Percentiles rank a stretch among this genome's conserved stretches.
phyloP scores from a whole-genome alignment of 1,140 invertebrate species.

The Pogonomyrmex californicus region DNA sequence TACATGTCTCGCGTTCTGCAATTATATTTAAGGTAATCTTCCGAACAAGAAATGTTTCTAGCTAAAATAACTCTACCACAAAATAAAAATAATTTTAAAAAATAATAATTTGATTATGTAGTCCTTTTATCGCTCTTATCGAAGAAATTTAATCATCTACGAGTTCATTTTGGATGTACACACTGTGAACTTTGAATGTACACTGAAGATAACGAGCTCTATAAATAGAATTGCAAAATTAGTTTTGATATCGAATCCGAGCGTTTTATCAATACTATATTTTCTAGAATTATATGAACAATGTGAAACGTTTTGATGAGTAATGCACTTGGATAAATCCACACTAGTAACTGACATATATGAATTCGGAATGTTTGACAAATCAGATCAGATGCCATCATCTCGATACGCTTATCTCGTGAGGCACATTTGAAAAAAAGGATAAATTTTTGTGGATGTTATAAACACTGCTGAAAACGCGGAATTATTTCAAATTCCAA shows the following conservation, averaged over 20 bases:
- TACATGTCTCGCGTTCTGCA: background rate
- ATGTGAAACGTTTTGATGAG: background rate
- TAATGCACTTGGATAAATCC: background rate
- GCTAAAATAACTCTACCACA: background rate
- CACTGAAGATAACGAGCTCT: background rate
- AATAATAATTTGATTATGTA: background rate
- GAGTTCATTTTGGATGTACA: background rate
- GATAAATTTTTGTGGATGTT: constrained; percentile 77
- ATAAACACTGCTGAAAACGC: constrained; percentile 49
- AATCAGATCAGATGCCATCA: background rate
- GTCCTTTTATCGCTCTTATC: background rate
- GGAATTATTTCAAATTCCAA: constrained; percentile 75
- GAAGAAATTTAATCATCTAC: background rate
- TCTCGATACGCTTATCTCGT: background rate
- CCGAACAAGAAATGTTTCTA: background rate
- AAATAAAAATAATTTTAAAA: too few relatives aligned
- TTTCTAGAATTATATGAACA: background rate
- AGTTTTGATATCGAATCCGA: background rate
- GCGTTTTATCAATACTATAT: background rate
- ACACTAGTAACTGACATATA: background rate
- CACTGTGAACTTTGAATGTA: background rate
- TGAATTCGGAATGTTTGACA: background rate
- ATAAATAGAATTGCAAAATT: background rate
- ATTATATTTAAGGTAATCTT: background rate
- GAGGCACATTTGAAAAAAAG: constrained; percentile 27